Base-by-base conservation (phyloP, 2,888 invertebrate genomes). In the Lasius fuliginosus region DNA sequence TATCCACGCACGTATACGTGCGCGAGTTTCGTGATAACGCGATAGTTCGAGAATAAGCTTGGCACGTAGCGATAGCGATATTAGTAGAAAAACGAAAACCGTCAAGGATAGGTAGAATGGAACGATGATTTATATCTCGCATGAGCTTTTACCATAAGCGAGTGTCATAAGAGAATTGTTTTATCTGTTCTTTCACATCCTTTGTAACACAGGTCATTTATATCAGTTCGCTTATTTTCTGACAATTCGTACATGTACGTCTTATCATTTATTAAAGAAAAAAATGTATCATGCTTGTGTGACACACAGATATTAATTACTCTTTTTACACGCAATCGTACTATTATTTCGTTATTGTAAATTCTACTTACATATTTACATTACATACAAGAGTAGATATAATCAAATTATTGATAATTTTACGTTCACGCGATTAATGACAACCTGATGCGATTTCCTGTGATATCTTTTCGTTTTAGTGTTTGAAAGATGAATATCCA, bases 141-240 rank as follows among this genome's bases (percentile, higher is more conserved):
- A 15, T 9, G 30, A 64, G 33, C n/a, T 75, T 75, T 65, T 75
- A 30, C 9, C 23, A 40, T 64, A 75, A 75, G 30, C 65, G 65
- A 75, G 40, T 73, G 40, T 73, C 71, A 40, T 58, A 27, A 64
- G 23, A 33, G 65, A 75, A 75, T 65, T 67, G 68, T 65, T 60
- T 60, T 65, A 46, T 65, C 11, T 42, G 33, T 75, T 33, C 40
- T 74, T 74, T 64, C 30, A 23, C 0, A 65, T 75, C 42, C 30
- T 67, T 42, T 65, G 18, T 49, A 6, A 36, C 23, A 8, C n/a
- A 0, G 9, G 12, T 75, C 33, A 30, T 75, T 75, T 65, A 33
- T 67, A 75, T 23, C 42, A 65, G 15, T 42, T 75, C 42, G 15
- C 30, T 75, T 75, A 75, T 46, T 67, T 75, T 67, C 67, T n/a